Base-by-base conservation (phyloP, 2,797 vertebrate species). In the Megaceryle alcyon region DNA sequence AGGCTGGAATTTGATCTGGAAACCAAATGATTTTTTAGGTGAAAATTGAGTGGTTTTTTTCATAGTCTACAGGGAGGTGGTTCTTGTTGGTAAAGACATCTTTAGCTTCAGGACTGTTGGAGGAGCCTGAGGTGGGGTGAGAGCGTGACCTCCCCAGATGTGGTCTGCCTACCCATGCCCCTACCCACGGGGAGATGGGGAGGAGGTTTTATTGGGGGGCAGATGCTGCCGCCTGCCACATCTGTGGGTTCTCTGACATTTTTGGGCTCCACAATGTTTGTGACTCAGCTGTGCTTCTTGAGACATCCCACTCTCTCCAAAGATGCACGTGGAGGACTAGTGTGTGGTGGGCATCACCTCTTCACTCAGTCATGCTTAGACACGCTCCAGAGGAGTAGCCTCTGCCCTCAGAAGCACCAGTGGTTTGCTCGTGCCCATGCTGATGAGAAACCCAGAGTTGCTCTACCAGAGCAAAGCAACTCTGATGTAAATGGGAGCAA, bases 251-350 rank as follows among this genome's bases (percentile, higher is more conserved):
- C 31, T 14, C 15, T 28, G 17, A n/a, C 35, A 14, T 51, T n/a
- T 0, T 0, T 28, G 66, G 28, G 41, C 9, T 54, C 35, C 0
- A 0, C 19, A 0, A 3, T 9, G 37, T 1, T 26, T 21, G 49
- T 2, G 2, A 7, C 68, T 88, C 49, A 84, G 33, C 59, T 0
- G 0, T 1, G 0, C 14, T 70, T 69, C 51, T 75, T 39, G 56
- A 69, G 72, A 35, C 39, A 18, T n/a, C 37, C 3, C 6, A 3
- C 29, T 76, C 39, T n/a, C 14, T 48, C 39, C 0, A 3, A 6
- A 87, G 53, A 25, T 5, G 39, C n/a, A 7, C 8, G 0, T 43
- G 69, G 35, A 65, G 37, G 48, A 29, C 13, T 37, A 5, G 5
- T 14, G 2, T 4, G 26, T 14, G 31, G 9, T 43, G 37, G 57